Evolutionary conservation across 2,888 invertebrate species (phyloP).

Genomic region (Orgyia antiqua): DNA sequence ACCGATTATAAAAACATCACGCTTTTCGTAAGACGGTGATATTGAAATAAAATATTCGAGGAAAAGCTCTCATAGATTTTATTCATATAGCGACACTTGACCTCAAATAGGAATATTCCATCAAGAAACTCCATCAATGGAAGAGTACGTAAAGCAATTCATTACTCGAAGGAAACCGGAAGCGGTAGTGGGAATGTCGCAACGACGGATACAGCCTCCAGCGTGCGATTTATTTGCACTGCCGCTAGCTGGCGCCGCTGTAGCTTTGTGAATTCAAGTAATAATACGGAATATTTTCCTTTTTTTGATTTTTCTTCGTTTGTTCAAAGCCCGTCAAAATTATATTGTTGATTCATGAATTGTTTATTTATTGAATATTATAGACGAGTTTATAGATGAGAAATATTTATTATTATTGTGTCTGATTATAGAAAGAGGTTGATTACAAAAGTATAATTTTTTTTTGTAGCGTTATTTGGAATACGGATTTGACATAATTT

Average conservation of each 20-base stretch:
- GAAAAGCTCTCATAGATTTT: too few relatives aligned
- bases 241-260: slow-evolving; percentile 15
- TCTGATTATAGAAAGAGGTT: too few relatives aligned
- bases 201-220: slow-evolving; percentile 23
- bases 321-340: slow-evolving; percentile 1
- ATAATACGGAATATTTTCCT: slow-evolving; percentile 4
- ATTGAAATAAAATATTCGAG: too few relatives aligned
- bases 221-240: slow-evolving; percentile 30
- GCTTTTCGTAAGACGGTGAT: too few relatives aligned
- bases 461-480: too few relatives aligned
- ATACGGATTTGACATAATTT: too few relatives aligned
- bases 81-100: too few relatives aligned
- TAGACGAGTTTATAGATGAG: neutral
- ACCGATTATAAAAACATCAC: too few relatives aligned
- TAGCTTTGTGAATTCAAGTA: slow-evolving; percentile 10
- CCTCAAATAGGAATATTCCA: too few relatives aligned
- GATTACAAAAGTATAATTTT: too few relatives aligned
- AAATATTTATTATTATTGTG: too few relatives aligned
- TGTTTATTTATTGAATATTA: neutral
- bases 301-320: slow-evolving; percentile 1
- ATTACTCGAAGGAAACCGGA: slow-evolving; percentile 21
- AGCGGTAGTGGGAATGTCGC: slow-evolving; percentile 19
- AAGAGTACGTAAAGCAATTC: slow-evolving; percentile 15
- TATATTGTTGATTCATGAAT: slow-evolving; percentile 2
- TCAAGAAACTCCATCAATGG: too few relatives aligned